Base-by-base conservation (phyloP, 2,888 invertebrate genomes). In the Spilarctia lutea region DNA sequence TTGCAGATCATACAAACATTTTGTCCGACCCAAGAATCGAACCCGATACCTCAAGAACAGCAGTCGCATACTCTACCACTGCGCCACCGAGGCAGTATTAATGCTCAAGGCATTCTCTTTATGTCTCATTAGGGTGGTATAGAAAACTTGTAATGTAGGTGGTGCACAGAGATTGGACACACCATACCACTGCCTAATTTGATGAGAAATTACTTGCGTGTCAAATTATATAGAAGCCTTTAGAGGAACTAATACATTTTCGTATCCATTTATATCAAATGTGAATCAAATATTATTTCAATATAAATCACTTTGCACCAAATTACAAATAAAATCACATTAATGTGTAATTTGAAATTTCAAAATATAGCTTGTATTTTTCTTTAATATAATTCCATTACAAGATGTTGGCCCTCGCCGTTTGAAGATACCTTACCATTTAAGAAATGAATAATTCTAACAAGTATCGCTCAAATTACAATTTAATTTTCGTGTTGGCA, bases 371-470 rank as follows among this genome's bases (percentile, higher is more conserved):
- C 72, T 72, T 30, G 48, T 68, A 24, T 48, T 68, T 48, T 68
- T 48, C 68, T 24, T 68, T 68, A 68, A 65, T 71, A 79, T 74
- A 79, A 81, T 48, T 77, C 78, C 74, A 82, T 84, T 72, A 71
- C 20, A 69, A 79, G 76, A 75, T 78, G 71, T 71, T 70, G 68
- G 78, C 74, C 66, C 27, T 30, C 75, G 72, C 33, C 48, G 24
- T 48, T 45, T 33, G 71, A 27, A 71, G 35, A 42, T 27, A 71
- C 73, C 60, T 68, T 72, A 72, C 65, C 79, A 69, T 80, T 68
- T 35, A 75, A 66, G 67, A 68, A 75, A 83, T 80, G 78, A 74
- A 76, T 82, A 82, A 82, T 73, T 78, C 72, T 63, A 68, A 56
- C 72, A 75, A 78, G 74, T 73, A 72, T 76, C 71, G 69, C 63